These are phyloP conservation scores for Agrotis exclamationis DNA, from an alignment of 2,888 invertebrate species.

Conservation along the genomic window DNA sequence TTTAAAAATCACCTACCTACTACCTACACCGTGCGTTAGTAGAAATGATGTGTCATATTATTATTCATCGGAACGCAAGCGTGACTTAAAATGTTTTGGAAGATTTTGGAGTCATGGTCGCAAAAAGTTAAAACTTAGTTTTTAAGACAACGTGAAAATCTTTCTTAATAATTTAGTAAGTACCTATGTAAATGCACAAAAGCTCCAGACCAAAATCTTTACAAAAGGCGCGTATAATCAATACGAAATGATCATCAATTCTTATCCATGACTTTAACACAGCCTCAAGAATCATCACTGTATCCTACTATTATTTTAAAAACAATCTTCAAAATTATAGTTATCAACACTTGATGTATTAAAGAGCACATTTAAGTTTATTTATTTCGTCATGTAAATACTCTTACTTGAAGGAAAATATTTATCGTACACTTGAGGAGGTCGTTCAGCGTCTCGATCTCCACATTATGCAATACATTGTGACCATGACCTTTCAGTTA, in stretches of 20 bases:
- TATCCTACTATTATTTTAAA: slow-evolving; percentile 45
- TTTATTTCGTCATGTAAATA: slow-evolving; percentile 71
- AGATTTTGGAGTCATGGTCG: not conserved
- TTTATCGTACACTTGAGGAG: slow-evolving; percentile 79
- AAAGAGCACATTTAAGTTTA: slow-evolving; percentile 52
- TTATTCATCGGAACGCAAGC: slow-evolving; percentile 22
- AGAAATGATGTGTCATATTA: slow-evolving; percentile 18
- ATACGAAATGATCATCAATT: slow-evolving; percentile 32
- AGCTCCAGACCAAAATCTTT: not conserved
- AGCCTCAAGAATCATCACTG: slow-evolving; percentile 30
- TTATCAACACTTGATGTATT: slow-evolving; percentile 48
- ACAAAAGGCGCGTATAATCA: slow-evolving; percentile 30
- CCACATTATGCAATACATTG: slow-evolving; percentile 67
- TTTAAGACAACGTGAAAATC: not conserved
- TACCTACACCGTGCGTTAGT: slow-evolving; percentile 12
- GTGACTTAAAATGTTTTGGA: slow-evolving; percentile 22
- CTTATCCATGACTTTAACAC: slow-evolving; percentile 45
- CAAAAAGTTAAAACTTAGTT: not conserved
- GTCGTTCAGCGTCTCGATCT: slow-evolving; percentile 67
- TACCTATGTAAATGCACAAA: no score
- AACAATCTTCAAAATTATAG: slow-evolving; percentile 55
- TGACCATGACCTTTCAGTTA: slow-evolving; percentile 72
- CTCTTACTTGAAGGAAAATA: slow-evolving; percentile 75
- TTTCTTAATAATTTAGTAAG: no score
- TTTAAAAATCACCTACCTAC: slow-evolving; percentile 39